A percentile compares a stretch with the other conserved stretches of the same genome.
These are phyloP conservation scores for Drosophila sproati DNA, from an alignment of 1,140 invertebrate species.

Conservation along the genomic window DNA sequence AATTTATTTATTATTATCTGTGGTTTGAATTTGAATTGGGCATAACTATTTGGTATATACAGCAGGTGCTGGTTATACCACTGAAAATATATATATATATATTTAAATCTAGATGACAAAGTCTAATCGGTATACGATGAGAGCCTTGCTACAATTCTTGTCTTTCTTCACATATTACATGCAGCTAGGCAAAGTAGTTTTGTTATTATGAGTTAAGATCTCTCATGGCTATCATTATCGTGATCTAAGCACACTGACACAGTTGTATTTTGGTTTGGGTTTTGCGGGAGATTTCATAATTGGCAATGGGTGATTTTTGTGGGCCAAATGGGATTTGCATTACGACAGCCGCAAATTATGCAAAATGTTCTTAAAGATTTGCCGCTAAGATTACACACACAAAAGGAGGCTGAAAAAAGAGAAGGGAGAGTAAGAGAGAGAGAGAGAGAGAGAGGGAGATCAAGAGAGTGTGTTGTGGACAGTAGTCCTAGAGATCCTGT, in stretches of 20 bases:
- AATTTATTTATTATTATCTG: too few relatives aligned
- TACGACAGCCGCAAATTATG: slow-evolving; percentile 72
- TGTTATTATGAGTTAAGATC: slow-evolving; percentile 24
- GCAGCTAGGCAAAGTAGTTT: background rate
- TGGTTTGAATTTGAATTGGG: too few relatives aligned
- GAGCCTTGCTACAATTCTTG: background rate
- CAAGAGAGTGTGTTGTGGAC: background rate
- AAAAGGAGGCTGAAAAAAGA: background rate
- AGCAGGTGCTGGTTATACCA: background rate
- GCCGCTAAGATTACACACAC: slow-evolving; percentile 62
- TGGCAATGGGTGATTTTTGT: slow-evolving; percentile 16
- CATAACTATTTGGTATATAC: too few relatives aligned
- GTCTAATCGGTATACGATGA: background rate
- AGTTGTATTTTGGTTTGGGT: slow-evolving; percentile 2
- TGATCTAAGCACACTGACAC: background rate
- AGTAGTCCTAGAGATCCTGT: slow-evolving; percentile 23
- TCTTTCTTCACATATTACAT: slow-evolving; percentile 8
- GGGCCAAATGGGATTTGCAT: slow-evolving; percentile 59
- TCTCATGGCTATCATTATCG: background rate
- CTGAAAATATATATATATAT: background rate
- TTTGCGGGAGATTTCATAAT: slow-evolving; percentile 27
- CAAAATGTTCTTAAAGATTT: slow-evolving; percentile 72
- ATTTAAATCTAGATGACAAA: slow-evolving; percentile 6
- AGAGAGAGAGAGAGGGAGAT: background rate
- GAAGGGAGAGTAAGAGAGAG: background rate